Evolutionary conservation across 2,888 invertebrate genomes (phyloP).

Genomic region (Trachelus iudaicus): DNA sequence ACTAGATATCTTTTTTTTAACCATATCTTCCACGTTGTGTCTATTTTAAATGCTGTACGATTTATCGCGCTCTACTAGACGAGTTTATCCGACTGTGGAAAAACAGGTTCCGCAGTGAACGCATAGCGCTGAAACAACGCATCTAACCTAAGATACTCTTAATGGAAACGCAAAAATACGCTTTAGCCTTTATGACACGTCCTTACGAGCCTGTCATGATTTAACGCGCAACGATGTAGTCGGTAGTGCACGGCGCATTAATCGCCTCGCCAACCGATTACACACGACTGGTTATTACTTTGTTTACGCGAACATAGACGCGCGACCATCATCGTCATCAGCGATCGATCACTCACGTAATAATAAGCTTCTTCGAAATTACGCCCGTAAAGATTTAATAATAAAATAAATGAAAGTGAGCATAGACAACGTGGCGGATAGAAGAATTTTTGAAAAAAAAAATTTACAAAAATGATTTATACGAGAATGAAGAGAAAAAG

Average conservation of each 20-base stretch:
- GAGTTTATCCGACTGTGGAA: background rate
- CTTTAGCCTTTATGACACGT: background rate
- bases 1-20: background rate
- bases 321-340: background rate
- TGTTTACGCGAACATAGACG: background rate
- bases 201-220: background rate
- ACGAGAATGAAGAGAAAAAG: no score
- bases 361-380: background rate
- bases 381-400: background rate
- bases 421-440: no score
- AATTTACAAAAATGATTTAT: no score
- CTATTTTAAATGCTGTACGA: background rate
- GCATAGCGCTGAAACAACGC: background rate
- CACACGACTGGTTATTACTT: background rate
- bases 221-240: background rate
- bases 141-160: background rate
- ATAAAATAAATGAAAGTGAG: background rate
- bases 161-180: background rate
- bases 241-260: background rate
- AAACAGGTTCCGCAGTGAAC: background rate
- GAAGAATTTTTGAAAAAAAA: no score
- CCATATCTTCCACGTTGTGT: background rate
- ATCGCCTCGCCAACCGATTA: background rate
- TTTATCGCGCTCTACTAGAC: background rate
- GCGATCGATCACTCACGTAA: background rate